Evolutionary conservation across 2,888 invertebrate genomes (phyloP), one percentile per base, ranked within the genome.

Genomic region (Dascillus cervinus): DNA sequence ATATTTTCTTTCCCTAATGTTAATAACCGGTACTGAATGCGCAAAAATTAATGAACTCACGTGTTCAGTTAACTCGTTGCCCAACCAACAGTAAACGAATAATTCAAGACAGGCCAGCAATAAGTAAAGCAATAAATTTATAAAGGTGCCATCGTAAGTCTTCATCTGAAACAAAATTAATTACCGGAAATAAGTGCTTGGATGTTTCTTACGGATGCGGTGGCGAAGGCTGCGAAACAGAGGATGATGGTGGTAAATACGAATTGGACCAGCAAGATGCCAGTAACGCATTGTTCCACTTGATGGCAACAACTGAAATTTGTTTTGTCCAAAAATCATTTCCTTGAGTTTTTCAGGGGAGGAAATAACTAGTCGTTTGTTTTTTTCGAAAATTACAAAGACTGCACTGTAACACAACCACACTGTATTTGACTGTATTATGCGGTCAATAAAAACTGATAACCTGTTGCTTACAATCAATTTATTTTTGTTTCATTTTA

Each of bases 211-310:
- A 35, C 35, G 17, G 39, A 36, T 24, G 36, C 35, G 2, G 35
- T 29, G 8, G 35, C 35, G 8, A 39, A 29, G 12, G 34, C 35
- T 12, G 39, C 39, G 30, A 39, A 39, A 22, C 39, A 39, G 1
- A 39, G 23, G 13, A 29, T 39, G n/a, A n/a, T n/a, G n/a, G 36
- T 32, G 2, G 32, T 34, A 28, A 36, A 39, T 15, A 26, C 26
- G 13, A 29, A 39, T 20, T 39, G 39, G 13, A 35, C 32, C 3
- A 36, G 30, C 22, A 39, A 29, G 15, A 39, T 24, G n/a, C 35
- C 35, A 13, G 32, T 39, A n/a, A 39, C 24, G 12, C 35, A 39
- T 4, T 3, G 20, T 33, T 39, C 32, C 2, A 39, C 13, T 10
- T 36, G 10, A 8, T 32, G 13, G 6, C 39, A 39, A 12, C 29